Conservation (phyloP, 2,113 vertebrate species). For the Balaeniceps rex region DNA sequence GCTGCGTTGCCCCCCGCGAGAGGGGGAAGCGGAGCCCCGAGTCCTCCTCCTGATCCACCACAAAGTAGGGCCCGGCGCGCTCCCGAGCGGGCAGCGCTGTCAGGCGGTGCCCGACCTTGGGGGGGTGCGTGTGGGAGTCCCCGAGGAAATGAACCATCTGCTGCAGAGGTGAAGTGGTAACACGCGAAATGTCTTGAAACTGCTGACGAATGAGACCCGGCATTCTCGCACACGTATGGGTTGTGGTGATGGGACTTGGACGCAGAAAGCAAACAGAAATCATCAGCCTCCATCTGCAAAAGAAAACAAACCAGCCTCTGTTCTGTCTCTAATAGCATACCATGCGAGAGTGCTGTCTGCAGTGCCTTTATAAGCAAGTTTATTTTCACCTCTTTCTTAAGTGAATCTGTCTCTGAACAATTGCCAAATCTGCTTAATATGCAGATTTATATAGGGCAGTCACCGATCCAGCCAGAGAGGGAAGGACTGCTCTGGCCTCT, state of each 20-base stretch:
- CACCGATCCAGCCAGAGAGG: neutral
- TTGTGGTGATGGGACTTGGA: neutral
- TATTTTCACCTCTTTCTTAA: slow-evolving; percentile 7
- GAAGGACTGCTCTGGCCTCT: neutral
- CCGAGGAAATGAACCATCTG: neutral
- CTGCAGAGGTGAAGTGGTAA: neutral
- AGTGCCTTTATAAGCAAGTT: slow-evolving; percentile 14
- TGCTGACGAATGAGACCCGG: neutral
- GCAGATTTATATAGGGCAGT: slow-evolving; percentile 55
- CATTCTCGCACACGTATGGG: neutral
- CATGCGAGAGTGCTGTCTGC: neutral
- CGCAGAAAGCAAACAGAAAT: neutral
- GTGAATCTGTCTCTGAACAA: neutral
- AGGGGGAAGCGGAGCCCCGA: neutral
- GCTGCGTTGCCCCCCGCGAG: neutral
- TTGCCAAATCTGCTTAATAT: slow-evolving; percentile 47
- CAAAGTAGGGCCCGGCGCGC: neutral
- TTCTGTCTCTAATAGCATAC: neutral
- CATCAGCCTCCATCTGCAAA: neutral
- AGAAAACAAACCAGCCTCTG: neutral
- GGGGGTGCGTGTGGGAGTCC: neutral
- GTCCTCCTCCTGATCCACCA: neutral
- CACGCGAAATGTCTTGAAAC: neutral
- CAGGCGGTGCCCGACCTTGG: neutral
- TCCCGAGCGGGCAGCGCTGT: neutral